Conservation (phyloP, 2,797 vertebrate species). For the Podarcis lilfordi region DNA sequence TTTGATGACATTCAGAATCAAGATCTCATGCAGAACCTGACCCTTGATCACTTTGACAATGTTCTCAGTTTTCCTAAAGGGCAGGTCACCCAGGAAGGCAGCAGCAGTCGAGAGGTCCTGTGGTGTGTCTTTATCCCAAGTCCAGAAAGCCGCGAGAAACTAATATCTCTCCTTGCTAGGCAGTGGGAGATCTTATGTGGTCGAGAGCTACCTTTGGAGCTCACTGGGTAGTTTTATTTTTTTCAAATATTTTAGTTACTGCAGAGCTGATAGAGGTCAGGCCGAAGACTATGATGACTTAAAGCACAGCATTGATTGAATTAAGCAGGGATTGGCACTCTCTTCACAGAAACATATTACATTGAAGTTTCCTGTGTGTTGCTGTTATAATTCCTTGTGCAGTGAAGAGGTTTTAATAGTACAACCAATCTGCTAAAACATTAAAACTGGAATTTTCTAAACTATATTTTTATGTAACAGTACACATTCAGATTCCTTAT, state of each 20-base stretch:
- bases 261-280: conserved; percentile 24
- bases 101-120: conserved; percentile 86
- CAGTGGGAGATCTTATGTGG: conserved; percentile 96
- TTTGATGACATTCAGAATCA: conserved; percentile 93
- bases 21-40: conserved; percentile 91
- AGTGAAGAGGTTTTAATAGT: conserved; percentile 33
- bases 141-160: conserved; percentile 91
- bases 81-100: conserved; percentile 52
- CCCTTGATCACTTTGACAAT: conserved; percentile 92
- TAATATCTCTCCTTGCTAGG: conserved; percentile 92
- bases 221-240: conserved; percentile 82
- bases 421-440: conserved; percentile 27
- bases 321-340: neutral
- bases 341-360: conserved; percentile 7
- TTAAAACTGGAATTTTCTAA: conserved; percentile 58
- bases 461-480: conserved; percentile 69
- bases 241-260: neutral
- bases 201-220: conserved; percentile 93
- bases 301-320: conserved; percentile 61
- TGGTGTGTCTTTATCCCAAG: conserved; percentile 95
- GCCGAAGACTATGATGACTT: neutral
- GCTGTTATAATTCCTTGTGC: conserved; percentile 27
- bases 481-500: conserved; percentile 45
- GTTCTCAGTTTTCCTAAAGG: conserved; percentile 55
- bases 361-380: neutral